Percentiles rank a stretch among this genome's conserved stretches.
Evolutionary conservation across 2,113 vertebrate genomes (phyloP).

Genomic region (Labeo rohita): DNA sequence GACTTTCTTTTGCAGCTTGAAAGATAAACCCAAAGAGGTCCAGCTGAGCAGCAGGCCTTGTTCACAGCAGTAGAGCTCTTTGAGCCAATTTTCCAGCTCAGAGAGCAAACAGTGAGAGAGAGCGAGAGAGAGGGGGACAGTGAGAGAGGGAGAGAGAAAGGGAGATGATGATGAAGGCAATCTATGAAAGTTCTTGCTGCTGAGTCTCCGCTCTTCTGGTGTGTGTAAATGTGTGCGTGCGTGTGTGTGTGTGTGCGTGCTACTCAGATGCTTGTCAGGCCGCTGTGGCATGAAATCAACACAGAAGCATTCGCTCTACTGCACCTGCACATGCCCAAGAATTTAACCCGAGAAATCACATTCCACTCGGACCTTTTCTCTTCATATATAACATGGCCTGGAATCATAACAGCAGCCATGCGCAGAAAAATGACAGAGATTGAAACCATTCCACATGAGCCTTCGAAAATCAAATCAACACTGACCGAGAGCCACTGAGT

Average conservation of each 20-base stretch:
- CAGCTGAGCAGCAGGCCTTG: slow-evolving; percentile 81
- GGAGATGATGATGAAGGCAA: slow-evolving; percentile 52
- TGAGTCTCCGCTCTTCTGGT: slow-evolving; percentile 45
- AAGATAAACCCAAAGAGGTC: slow-evolving; percentile 80
- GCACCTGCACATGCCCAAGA: slow-evolving; percentile 42
- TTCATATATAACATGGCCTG: slow-evolving; percentile 29
- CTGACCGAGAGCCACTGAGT: background rate
- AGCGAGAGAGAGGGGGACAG: slow-evolving; percentile 66
- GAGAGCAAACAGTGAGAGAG: slow-evolving; percentile 77
- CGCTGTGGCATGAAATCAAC: slow-evolving; percentile 58
- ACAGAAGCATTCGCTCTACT: slow-evolving; percentile 38
- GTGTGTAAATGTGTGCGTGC: slow-evolving; percentile 12
- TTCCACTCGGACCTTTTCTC: slow-evolving; percentile 23
- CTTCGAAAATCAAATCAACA: slow-evolving; percentile 46
- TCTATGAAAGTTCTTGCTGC: slow-evolving; percentile 58
- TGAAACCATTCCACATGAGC: slow-evolving; percentile 13
- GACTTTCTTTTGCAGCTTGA: slow-evolving; percentile 71
- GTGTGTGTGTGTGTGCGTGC: slow-evolving; percentile 34
- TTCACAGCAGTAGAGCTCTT: slow-evolving; percentile 82
- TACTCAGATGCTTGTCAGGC: slow-evolving; percentile 55
- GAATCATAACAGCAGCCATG: slow-evolving; percentile 38
- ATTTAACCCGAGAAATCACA: slow-evolving; percentile 40
- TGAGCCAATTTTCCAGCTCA: slow-evolving; percentile 85
- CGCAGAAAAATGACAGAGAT: slow-evolving; percentile 3
- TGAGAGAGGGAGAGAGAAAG: slow-evolving; percentile 46